phyloP scores from a whole-genome alignment of 2,113 vertebrate genomes.

The Tragulus kanchil region DNA sequence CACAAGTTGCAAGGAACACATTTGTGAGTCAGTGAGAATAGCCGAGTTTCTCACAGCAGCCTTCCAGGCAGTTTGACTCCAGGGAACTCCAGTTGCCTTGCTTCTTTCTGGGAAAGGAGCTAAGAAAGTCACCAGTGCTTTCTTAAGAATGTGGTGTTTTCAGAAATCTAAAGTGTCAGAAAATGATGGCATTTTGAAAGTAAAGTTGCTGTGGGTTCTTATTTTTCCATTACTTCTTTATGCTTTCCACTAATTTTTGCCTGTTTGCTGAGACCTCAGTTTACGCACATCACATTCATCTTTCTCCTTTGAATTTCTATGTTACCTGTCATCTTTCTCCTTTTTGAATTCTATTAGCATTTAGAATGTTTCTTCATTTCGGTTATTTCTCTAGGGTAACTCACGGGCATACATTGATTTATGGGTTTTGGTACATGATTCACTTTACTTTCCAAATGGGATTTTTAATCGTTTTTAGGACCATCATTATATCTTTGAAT shows the following conservation, averaged over 20 bases:
- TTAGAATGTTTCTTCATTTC: constrained; percentile 5
- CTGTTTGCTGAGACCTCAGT: background rate
- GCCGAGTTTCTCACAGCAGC: background rate
- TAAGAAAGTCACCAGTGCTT: background rate
- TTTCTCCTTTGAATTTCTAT: background rate
- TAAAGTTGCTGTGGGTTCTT: background rate
- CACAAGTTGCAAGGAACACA: constrained; percentile 1
- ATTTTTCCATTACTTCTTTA: background rate
- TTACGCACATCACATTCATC: background rate
- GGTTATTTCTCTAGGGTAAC: background rate
- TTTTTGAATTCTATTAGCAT: too few species aligned
- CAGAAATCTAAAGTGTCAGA: background rate
- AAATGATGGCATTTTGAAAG: background rate
- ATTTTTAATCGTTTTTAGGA: background rate
- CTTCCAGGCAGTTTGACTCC: background rate
- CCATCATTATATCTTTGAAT: background rate
- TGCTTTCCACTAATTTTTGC: background rate
- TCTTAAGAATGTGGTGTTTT: background rate
- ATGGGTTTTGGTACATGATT: background rate
- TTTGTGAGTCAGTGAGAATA: background rate
- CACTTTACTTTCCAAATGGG: background rate
- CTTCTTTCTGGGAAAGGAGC: background rate
- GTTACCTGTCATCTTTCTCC: too few species aligned
- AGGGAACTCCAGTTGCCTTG: background rate
- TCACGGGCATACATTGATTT: background rate